Evolutionary conservation across 2,888 invertebrate species (phyloP).

Genomic region (Pardosa pseudoannulata): DNA sequence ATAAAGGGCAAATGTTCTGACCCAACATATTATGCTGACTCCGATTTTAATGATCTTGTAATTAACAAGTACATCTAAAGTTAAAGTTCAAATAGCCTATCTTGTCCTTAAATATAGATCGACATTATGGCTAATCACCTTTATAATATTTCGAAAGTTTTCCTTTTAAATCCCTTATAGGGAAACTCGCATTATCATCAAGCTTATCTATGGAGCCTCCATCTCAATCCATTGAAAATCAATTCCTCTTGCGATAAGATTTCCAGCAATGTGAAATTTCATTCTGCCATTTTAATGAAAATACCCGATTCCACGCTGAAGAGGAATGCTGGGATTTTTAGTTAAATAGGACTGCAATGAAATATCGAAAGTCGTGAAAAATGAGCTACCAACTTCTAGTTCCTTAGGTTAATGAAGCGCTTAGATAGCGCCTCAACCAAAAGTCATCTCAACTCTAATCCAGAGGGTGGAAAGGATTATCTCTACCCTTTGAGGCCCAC

Average conservation of each 20-base stretch:
- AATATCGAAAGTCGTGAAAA: constrained; percentile 50
- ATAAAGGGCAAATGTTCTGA: too few species aligned
- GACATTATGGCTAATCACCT: too few species aligned
- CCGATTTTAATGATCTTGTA: too few species aligned
- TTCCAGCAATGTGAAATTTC: neutral
- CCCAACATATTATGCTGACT: too few species aligned
- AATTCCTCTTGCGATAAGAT: neutral
- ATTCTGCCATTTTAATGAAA: neutral
- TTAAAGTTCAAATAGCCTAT: too few species aligned
- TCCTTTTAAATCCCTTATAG: neutral
- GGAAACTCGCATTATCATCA: neutral
- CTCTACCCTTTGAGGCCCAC: constrained; percentile 30
- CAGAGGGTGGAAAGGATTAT: constrained; percentile 38
- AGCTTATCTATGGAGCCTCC: neutral
- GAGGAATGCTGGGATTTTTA: neutral
- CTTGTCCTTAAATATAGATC: too few species aligned
- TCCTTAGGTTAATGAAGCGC: constrained; percentile 59
- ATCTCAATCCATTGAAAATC: neutral
- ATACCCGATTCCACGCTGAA: neutral
- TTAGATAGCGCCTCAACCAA: constrained; percentile 41
- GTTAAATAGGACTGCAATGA: neutral
- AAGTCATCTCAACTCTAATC: constrained; percentile 29
- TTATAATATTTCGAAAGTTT: too few species aligned
- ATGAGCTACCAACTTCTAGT: constrained; percentile 24
- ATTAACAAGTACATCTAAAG: too few species aligned